These are phyloP conservation scores for Pardalotus punctatus DNA, from an alignment of 2,113 vertebrate species.

Conservation along the genomic window DNA sequence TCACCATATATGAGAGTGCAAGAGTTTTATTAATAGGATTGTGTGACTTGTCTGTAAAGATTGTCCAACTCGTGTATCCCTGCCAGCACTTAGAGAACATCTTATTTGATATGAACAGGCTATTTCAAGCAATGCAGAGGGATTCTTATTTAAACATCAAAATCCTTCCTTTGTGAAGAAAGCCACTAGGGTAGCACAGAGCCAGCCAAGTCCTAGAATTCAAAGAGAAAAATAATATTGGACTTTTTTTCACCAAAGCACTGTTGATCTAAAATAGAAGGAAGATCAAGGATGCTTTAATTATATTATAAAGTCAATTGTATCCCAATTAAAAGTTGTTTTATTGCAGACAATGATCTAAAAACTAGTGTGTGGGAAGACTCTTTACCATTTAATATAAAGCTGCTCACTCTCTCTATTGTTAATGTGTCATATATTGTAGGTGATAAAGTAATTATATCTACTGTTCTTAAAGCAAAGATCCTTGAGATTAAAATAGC, in stretches of 20 bases:
- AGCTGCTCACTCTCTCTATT: neutral
- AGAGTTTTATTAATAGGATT: neutral
- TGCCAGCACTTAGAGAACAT: neutral
- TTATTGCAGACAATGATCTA: neutral
- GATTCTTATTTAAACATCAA: neutral
- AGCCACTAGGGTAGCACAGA: fast-evolving
- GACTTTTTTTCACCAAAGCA: neutral
- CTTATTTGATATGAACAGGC: neutral
- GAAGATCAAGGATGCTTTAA: neutral
- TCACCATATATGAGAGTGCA: neutral
- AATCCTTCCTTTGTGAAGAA: neutral
- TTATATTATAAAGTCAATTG: neutral
- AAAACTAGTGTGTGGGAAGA: neutral
- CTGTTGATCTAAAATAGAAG: neutral
- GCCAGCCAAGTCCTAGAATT: neutral
- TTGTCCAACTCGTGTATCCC: neutral
- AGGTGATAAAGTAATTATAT: neutral
- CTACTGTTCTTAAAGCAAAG: neutral
- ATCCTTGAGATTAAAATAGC: neutral
- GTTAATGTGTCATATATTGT: neutral
- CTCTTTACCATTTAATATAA: neutral
- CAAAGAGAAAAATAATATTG: neutral
- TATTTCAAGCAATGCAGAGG: neutral
- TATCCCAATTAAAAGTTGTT: neutral
- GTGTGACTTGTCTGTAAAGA: neutral